Conservation (phyloP, 53 echinoderm and acorn worm species). For the Astropecten irregularis region DNA sequence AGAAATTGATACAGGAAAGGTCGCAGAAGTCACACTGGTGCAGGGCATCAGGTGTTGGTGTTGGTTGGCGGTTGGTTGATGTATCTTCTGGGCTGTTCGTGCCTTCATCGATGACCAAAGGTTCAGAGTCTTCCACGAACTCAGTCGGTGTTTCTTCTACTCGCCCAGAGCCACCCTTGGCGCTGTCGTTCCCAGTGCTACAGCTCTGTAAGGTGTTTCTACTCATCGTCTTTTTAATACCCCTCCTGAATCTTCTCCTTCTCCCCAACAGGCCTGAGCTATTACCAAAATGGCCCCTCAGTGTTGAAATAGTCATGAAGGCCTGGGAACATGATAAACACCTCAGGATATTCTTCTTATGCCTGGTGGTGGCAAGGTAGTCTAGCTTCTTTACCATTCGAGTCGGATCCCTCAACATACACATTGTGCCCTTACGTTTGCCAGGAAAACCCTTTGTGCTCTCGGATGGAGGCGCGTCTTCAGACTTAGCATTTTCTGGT, state of each 20-base stretch:
- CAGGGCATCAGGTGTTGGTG: no score
- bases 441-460: no score
- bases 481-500: background rate
- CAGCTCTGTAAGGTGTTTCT: background rate
- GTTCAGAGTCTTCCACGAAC: background rate
- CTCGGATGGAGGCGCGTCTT: background rate
- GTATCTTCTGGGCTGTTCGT: no score
- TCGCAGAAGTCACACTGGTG: constrained; percentile 25
- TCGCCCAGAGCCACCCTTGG: background rate
- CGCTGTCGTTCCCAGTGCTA: background rate
- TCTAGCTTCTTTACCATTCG: constrained; percentile 14
- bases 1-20: background rate
- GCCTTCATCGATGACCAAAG: background rate
- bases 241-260: background rate
- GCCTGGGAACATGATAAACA: constrained; percentile 5
- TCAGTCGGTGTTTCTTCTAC: background rate
- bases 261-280: background rate
- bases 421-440: background rate
- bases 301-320: background rate
- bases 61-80: no score
- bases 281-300: constrained; percentile 14
- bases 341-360: constrained; percentile 15
- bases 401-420: background rate
- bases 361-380: constrained; percentile 10
- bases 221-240: background rate